These are phyloP conservation scores for Ophioderma brevispina DNA, from an alignment of 35 echinoderm and acorn worm species.

Conservation along the genomic window DNA sequence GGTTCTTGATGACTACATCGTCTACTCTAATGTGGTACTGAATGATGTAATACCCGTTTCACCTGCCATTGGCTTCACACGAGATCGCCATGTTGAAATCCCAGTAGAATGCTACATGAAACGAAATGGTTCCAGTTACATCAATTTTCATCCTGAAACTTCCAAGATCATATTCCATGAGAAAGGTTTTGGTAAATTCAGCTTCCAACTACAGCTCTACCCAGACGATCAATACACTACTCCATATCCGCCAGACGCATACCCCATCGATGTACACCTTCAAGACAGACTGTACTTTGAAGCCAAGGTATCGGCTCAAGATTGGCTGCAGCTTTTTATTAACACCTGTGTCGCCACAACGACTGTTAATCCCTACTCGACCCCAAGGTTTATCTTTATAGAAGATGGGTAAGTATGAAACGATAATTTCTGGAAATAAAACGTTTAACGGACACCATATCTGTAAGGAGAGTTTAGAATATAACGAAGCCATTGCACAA, in stretches of 20 bases:
- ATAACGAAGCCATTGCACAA: too few relatives aligned
- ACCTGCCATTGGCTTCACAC: background rate
- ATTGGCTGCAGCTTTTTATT: too few relatives aligned
- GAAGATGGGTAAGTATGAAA: slow-evolving; percentile 19
- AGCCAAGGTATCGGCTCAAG: background rate
- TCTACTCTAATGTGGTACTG: too few relatives aligned
- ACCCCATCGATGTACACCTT: background rate
- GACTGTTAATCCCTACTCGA: background rate
- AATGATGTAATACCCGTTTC: too few relatives aligned
- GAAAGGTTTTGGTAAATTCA: slow-evolving; percentile 14
- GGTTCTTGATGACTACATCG: too few relatives aligned
- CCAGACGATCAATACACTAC: background rate
- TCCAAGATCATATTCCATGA: slow-evolving; percentile 22
- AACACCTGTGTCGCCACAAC: background rate
- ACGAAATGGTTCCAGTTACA: background rate
- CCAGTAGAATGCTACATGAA: background rate
- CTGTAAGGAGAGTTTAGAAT: too few relatives aligned
- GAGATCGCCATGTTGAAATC: slow-evolving; percentile 17
- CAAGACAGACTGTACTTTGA: background rate
- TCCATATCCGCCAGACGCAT: background rate
- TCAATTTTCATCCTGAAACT: slow-evolving; percentile 7
- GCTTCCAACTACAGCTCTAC: background rate
- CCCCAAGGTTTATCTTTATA: background rate
- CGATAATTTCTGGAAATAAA: too few relatives aligned
- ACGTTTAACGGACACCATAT: too few relatives aligned